Evolutionary conservation across 2,797 vertebrate genomes (phyloP).

Genomic region (Falco biarmicus): DNA sequence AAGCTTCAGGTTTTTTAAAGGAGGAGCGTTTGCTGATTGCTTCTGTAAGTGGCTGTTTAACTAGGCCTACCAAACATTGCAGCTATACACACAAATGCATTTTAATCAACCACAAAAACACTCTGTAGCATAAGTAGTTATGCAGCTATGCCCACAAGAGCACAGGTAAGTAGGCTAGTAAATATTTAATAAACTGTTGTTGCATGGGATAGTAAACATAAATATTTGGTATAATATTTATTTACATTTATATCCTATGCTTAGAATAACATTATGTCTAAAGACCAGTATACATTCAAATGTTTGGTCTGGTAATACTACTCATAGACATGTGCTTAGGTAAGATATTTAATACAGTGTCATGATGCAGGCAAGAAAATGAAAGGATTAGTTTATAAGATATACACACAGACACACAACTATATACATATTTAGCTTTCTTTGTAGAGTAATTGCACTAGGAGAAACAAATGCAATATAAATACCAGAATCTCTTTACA

Average conservation of each 20-base stretch:
- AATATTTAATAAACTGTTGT: slow-evolving; percentile 61
- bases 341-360: background rate
- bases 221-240: slow-evolving; percentile 60
- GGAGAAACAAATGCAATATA: background rate
- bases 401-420: background rate
- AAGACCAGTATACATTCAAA: background rate
- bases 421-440: background rate
- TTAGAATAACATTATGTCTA: slow-evolving; percentile 29
- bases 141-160: slow-evolving; percentile 26
- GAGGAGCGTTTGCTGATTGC: background rate
- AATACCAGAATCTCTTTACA: background rate
- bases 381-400: background rate
- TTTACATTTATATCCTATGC: slow-evolving; percentile 32
- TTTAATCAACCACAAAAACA: slow-evolving; percentile 58
- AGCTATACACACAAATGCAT: background rate
- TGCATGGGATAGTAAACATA: slow-evolving; percentile 29
- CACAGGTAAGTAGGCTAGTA: slow-evolving; percentile 53
- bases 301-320: slow-evolving; percentile 10
- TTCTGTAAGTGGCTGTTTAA: slow-evolving; percentile 41
- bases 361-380: background rate
- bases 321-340: background rate
- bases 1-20: background rate
- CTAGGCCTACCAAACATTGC: background rate
- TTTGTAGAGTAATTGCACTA: background rate
- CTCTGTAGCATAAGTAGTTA: background rate